Base-by-base conservation (phyloP, 2,113 vertebrate species). In the Mormyrus iriodes region DNA sequence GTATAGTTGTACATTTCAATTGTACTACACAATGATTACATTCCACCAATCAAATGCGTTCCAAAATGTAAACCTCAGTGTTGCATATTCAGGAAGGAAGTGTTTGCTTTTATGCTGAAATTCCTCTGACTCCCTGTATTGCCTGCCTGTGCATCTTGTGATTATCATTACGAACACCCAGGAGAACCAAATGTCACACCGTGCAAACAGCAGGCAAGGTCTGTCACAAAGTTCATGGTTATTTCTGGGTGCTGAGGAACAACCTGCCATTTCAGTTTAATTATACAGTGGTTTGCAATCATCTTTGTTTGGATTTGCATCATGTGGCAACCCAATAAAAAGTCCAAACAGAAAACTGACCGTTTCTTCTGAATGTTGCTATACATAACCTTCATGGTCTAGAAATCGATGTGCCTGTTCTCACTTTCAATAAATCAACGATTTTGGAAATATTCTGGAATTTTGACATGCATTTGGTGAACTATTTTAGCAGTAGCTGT, bases 171-270 rank as follows among this genome's bases (percentile, higher is more conserved):
- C 12, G 17, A 86, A 86, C 85, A 88, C 35, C 86, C 86, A 88
- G 65, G 44, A 88, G 31, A 52, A 85, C 83, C 48, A 27, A 85
- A 51, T n/a, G 83, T 48, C 24, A 51, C 69, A 51, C 44, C 83
- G 9, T 49, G 48, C 83, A 51, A 48, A 49, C 83, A 85, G 46
- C 44, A 46, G 83, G 44, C 48, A 85, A 85, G 46, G 39, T 53
- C 48, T 53, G 51, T 86, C 27, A 86, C 51, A 48, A 53, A 27
- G 24, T 85, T 39, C 12, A 42, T 86, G 85, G 85, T 35, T 35
- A 55, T 48, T 86, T 86, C 85, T 55, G 85, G 85, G 85, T 55
- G 85, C 31, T 53, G 85, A 86, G 85, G 48, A 52, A 85, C n/a
- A 31, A 85, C 61, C 35, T 42, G 35, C 10, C 73, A 42, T 79